Percentiles rank a stretch among this genome's conserved stretches.
Conservation (phyloP, 2,113 vertebrate genomes). For the Formicarius rufipectus region DNA sequence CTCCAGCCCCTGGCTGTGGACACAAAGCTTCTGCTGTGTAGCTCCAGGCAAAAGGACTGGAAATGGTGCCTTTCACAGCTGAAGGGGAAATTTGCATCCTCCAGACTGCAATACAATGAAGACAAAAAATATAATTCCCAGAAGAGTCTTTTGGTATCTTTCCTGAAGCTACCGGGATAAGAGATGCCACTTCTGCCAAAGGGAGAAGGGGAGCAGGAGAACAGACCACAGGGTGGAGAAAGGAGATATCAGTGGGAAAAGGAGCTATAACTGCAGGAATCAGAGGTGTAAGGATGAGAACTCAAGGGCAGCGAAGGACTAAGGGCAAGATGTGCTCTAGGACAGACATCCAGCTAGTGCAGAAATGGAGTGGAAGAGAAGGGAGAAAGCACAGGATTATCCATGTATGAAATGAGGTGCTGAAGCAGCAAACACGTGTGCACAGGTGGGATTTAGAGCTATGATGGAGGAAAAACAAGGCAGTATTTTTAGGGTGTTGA, state of each 20-base stretch:
- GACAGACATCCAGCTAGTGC: neutral
- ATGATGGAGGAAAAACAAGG: neutral
- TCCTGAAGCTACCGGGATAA: neutral
- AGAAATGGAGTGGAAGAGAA: neutral
- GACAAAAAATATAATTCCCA: neutral
- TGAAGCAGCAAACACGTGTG: neutral
- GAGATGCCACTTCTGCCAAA: neutral
- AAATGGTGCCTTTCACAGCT: neutral
- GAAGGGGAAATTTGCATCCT: neutral
- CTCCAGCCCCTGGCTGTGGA: neutral
- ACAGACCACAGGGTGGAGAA: neutral
- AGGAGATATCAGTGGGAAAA: neutral
- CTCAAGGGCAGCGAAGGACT: neutral
- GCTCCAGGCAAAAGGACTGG: neutral
- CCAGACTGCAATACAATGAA: accelerated
- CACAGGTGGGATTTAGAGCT: neutral
- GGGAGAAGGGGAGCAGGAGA: neutral
- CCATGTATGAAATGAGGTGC: neutral
- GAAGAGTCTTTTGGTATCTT: neutral
- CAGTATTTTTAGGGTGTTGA: neutral
- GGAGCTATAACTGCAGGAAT: neutral
- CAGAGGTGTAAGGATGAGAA: neutral
- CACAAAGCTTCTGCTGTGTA: neutral
- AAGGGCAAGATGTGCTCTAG: neutral
- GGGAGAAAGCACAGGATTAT: neutral